phyloP scores from a whole-genome alignment of 2,888 invertebrate genomes.

The Panopea generosa region DNA sequence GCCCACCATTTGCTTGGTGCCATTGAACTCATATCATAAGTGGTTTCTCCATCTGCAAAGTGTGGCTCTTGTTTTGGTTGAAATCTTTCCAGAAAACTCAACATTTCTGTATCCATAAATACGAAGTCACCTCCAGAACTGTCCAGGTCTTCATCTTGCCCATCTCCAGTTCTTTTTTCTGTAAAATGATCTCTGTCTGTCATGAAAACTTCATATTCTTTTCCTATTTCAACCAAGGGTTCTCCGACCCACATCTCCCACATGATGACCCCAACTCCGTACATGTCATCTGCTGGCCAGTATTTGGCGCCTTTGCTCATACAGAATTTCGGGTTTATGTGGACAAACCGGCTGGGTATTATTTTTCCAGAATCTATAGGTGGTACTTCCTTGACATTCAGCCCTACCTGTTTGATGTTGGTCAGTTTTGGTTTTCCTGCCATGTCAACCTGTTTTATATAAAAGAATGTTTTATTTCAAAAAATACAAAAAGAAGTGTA shows the following conservation, averaged over 20 bases:
- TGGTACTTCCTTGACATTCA: conserved; percentile 30
- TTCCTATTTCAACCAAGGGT: conserved; percentile 21
- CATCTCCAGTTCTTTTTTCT: background rate
- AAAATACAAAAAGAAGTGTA: too few relatives aligned
- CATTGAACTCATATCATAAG: conserved; percentile 9
- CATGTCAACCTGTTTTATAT: conserved; percentile 66
- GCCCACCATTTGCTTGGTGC: conserved; percentile 31
- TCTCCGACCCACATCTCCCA: conserved; percentile 70
- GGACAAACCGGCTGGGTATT: conserved; percentile 26
- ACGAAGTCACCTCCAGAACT: too few relatives aligned
- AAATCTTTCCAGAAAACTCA: conserved; percentile 18
- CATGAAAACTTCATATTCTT: background rate
- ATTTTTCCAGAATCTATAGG: conserved; percentile 20
- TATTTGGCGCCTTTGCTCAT: conserved; percentile 17
- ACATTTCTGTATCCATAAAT: conserved; percentile 9
- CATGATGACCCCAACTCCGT: conserved; percentile 74
- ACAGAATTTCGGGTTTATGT: conserved; percentile 45
- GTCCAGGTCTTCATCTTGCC: too few relatives aligned
- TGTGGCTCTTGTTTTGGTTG: conserved; percentile 24
- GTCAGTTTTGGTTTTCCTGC: conserved; percentile 62
- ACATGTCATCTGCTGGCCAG: conserved; percentile 66
- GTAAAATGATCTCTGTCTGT: background rate
- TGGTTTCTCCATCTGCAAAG: conserved; percentile 9
- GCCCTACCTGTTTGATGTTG: conserved; percentile 61
- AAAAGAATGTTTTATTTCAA: too few relatives aligned